Conservation (phyloP, 2,797 vertebrate genomes). For the Leucoraja ocellata region DNA sequence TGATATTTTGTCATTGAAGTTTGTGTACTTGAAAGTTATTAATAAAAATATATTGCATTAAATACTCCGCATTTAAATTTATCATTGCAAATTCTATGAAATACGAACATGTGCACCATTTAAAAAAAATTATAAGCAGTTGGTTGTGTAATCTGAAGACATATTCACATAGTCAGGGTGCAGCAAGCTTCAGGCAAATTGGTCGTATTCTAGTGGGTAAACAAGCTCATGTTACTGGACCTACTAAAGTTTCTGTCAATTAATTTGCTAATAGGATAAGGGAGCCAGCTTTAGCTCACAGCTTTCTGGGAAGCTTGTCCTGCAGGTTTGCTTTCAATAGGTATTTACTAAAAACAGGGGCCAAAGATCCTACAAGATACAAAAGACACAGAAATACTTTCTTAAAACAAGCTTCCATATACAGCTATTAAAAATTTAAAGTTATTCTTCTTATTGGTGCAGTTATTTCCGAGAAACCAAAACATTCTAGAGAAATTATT, state of each 20-base stretch:
- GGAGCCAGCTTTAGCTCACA: background rate
- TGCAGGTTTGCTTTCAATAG: background rate
- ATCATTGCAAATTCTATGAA: background rate
- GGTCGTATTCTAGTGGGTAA: too few relatives aligned
- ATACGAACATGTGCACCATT: background rate
- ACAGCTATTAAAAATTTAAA: background rate
- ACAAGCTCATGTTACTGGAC: too few relatives aligned
- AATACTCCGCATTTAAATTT: background rate
- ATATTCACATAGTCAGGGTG: background rate
- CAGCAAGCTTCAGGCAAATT: too few relatives aligned
- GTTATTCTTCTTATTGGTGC: background rate
- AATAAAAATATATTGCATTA: constrained; percentile 6
- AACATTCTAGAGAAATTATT: background rate
- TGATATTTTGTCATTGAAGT: background rate
- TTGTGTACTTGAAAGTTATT: background rate
- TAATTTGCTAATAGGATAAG: background rate
- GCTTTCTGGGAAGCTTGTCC: background rate
- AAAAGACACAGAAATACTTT: background rate
- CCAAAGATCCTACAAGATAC: background rate
- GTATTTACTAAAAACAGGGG: background rate
- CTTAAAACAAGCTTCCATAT: background rate
- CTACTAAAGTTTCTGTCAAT: background rate
- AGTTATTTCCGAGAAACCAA: background rate
- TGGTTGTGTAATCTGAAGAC: background rate
- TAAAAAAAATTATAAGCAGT: background rate